Base-by-base conservation (phyloP, 1,140 invertebrate genomes). In the Euura lappo region DNA sequence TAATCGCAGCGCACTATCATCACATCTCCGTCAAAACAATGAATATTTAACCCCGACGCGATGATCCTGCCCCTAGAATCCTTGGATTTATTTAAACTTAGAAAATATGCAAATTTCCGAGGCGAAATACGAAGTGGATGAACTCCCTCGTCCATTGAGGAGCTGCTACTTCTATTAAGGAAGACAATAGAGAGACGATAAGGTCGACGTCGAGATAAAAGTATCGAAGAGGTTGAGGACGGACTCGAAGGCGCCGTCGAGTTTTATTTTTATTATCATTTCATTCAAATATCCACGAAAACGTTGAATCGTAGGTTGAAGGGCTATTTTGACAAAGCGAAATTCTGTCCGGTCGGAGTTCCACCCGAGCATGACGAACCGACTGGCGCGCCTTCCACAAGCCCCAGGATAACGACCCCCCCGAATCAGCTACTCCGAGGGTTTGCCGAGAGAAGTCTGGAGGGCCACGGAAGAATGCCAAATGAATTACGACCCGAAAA, bases 221-320 rank as follows among this genome's bases (percentile, higher is more conserved):
- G 28, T 28, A 28, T 28, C 28, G 28, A 28, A 28, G 28, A 28
- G 28, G 28, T 28, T 28, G 28, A 28, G 28, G 13, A 60, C 13
- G 51, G 51, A 60, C 51, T 60, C 13, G 10, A n/a, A n/a, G 51
- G 51, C 51, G 51, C 51, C 51, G 13, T 2, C 8, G 51, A 60
- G 51, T 60, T 60, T 60, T 60, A 60, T 60, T 11, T 8, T 60
- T 60, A 60, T 60, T 60, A 60, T 60, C 8, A 60, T 60, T 60
- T 60, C 51, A 60, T 60, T 60, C 51, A 60, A 60, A 60, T 60
- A 60, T 60, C 51, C 8, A 60, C 8, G 51, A 60, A 3, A n/a
- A n/a, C 7, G 51, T 3, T 3, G 51, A 60, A 60, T 60, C 51
- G 51, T 60, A 2, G 8, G 51, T 60, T 60, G 51, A 60, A 60